These are phyloP conservation scores for Eledone cirrhosa DNA, from an alignment of 2,888 invertebrate species.

Conservation along the genomic window DNA sequence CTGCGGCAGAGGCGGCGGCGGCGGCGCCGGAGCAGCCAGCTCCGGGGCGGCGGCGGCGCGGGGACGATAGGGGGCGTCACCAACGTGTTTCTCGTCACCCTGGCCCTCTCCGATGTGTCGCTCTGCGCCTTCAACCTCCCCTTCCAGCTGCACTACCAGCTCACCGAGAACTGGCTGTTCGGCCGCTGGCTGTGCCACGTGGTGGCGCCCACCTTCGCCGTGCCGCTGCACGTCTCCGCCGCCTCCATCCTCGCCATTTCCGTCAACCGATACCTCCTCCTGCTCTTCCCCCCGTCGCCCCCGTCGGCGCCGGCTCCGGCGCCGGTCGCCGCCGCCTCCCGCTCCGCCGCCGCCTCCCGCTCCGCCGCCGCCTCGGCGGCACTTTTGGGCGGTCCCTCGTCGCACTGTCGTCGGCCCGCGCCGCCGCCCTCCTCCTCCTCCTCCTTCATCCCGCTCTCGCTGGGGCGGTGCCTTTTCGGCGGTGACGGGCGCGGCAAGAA, in stretches of 20 bases:
- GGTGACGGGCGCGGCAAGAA: too few species aligned
- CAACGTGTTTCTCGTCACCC: constrained; percentile 62
- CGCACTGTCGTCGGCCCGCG: too few species aligned
- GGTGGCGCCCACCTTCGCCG: constrained; percentile 61
- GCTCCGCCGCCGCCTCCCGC: too few species aligned
- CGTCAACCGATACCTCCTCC: constrained; percentile 62
- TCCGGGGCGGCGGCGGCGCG: constrained; percentile 57
- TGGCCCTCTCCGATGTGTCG: constrained; percentile 62
- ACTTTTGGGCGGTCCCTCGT: too few species aligned
- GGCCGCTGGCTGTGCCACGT: constrained; percentile 60
- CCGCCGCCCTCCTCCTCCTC: not conserved
- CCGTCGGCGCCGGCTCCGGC: too few species aligned
- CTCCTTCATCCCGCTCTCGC: too few species aligned
- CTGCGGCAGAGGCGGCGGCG: constrained; percentile 58
- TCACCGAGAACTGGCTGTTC: constrained; percentile 63
- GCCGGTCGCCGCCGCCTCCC: not conserved
- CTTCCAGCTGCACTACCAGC: constrained; percentile 63
- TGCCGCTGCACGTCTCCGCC: constrained; percentile 63
- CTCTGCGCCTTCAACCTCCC: constrained; percentile 63
- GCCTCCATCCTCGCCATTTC: constrained; percentile 63
- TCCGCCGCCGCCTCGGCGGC: too few species aligned
- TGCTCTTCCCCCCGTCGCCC: constrained; percentile 60
- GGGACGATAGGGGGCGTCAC: constrained; percentile 59
- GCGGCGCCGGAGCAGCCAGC: constrained; percentile 60
- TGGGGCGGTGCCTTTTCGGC: too few species aligned